Base-by-base conservation (phyloP, 1,140 invertebrate genomes). In the Ceratosolen solmsi region DNA sequence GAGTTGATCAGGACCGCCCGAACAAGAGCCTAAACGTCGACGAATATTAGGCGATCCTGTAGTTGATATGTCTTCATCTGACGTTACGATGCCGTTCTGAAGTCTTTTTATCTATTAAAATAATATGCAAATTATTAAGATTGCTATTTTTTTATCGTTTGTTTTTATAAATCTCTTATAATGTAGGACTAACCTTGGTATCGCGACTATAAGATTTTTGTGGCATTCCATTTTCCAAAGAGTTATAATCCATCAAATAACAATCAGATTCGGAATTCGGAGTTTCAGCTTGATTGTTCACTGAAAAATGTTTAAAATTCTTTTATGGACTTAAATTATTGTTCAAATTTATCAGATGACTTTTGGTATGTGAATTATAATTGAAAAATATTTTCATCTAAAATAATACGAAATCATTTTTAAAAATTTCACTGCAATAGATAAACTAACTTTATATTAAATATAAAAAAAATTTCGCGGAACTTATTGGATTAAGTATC, bases 231-330 rank as follows among this genome's bases (percentile, higher is more conserved):
- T 94, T 91, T 95, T 97, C 96, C 84, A 95, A 93, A 60, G 94
- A 92, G 65, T 94, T 91, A n/a, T 93, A 94, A 88, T 95, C 96
- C 89, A 96, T 94, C 20, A 96, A 88, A 83, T 94, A 94, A 68
- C 93, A 93, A 83, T 96, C 96, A 7, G 94, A 94, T 85, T 96
- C 96, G 7, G 95, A 95, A 77, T 94, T 94, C 7, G 94, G 94
- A 1, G 94, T 94, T 79, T 94, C 95, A 72, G 93, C 93, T 84
- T 95, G 93, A 88, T 93, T 95, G 85, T 93, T 92, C 87, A 93
- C 95, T 94, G 88, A 81, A 82, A 85, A 78, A 77, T n/a, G n/a
- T n/a, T n/a, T n/a, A n/a, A n/a, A n/a, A n/a, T n/a, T n/a, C n/a
- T n/a, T n/a, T n/a, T n/a, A n/a, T n/a, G n/a, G n/a, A n/a, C n/a